phyloP scores from a whole-genome alignment of 2,797 vertebrate species.

The Syngnathus rostellatus region DNA sequence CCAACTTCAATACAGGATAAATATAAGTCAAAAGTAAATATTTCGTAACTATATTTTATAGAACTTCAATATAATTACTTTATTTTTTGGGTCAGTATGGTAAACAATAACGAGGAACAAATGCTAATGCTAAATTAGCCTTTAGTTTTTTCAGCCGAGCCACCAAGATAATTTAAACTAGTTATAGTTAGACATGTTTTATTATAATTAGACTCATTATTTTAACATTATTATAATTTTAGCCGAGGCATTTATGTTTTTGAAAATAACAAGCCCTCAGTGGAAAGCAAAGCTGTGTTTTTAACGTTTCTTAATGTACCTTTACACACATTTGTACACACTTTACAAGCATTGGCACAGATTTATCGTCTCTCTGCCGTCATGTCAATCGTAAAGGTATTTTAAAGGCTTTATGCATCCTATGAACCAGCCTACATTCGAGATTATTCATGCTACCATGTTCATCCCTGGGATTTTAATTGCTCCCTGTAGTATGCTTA shows the following conservation, averaged over 20 bases:
- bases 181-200: too few species aligned
- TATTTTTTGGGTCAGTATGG: too few species aligned
- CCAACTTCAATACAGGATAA: too few species aligned
- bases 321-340: not conserved
- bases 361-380: not conserved
- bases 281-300: not conserved
- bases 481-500: conserved; percentile 72
- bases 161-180: too few species aligned
- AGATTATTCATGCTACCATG: not conserved
- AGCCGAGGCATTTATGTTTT: not conserved
- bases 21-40: too few species aligned
- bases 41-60: too few species aligned
- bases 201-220: too few species aligned
- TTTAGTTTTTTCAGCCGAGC: too few species aligned
- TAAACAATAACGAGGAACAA: not conserved
- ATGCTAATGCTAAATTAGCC: too few species aligned
- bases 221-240: too few species aligned
- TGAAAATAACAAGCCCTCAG: not conserved
- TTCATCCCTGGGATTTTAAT: conserved; percentile 66
- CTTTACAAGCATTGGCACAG: not conserved
- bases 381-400: not conserved
- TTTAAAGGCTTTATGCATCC: not conserved
- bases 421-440: not conserved
- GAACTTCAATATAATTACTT: too few species aligned
- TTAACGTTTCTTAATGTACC: not conserved